A percentile compares a stretch with the other conserved stretches of the same genome.
Evolutionary conservation across 2,113 vertebrate species (phyloP).

Genomic region (Muntiacus muntjak): DNA sequence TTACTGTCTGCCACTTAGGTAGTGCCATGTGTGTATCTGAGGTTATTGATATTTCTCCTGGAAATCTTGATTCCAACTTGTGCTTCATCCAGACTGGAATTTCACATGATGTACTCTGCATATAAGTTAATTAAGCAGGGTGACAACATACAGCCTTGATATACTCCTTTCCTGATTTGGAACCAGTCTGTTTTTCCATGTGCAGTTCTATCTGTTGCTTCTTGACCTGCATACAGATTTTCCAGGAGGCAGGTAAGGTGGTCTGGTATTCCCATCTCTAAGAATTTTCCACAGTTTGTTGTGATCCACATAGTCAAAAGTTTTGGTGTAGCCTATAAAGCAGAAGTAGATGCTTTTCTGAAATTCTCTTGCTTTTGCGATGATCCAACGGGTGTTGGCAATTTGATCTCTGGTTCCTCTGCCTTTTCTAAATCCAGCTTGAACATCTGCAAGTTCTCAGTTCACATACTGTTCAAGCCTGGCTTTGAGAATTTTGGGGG

Average conservation of each 20-base stretch:
- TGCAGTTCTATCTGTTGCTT: background rate
- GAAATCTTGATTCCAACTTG: background rate
- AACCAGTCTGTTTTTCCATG: background rate
- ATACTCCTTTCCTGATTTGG: background rate
- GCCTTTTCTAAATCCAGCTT: background rate
- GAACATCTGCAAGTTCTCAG: background rate
- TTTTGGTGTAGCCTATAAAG: background rate
- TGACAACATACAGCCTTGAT: background rate
- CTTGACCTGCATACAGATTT: background rate
- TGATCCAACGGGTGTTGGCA: background rate
- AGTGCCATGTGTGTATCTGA: background rate
- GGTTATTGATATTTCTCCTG: background rate
- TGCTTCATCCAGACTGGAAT: background rate
- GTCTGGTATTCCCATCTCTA: background rate
- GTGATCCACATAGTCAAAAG: background rate
- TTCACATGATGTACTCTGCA: background rate
- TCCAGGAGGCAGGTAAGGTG: background rate
- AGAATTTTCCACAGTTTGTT: background rate
- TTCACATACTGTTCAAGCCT: background rate
- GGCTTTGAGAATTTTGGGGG: background rate
- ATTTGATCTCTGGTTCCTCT: background rate
- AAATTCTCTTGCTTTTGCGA: background rate
- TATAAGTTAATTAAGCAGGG: background rate
- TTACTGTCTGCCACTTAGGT: background rate
- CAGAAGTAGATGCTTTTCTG: background rate